Evolutionary conservation across 2,113 vertebrate species (phyloP), one percentile per base, ranked within the genome.

Genomic region (Tricholaema leucomelas): DNA sequence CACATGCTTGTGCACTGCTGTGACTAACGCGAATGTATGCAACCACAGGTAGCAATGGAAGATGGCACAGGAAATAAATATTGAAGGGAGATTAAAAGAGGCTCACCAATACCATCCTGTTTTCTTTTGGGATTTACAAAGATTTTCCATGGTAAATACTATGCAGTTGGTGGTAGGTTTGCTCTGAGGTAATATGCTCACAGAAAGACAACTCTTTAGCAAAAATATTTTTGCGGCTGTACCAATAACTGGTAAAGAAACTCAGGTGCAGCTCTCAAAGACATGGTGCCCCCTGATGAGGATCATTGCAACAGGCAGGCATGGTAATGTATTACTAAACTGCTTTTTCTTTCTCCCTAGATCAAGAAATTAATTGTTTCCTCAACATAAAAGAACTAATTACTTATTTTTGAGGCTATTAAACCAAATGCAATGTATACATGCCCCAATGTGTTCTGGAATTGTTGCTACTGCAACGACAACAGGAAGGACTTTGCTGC

Each of bases 331-430:
- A n/a, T 21, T 77, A n/a, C 65, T 90, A 31, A 77, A 72, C 27
- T n/a, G 30, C 30, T 42, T 81, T 71, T 11, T 76, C 55, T 69
- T 75, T 54, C 16, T 14, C 24, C 15, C 21, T 0, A 0, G 16
- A 54, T 15, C 35, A 58, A 69, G 50, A 84, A 91, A 87, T 76
- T 19, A 11, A 36, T 42, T 0, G 0, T 69, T 71, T 92, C 66
- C 70, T 65, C 81, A 46, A 30, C 46, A 36, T 63, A 88, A 83
- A 90, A 24, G 50, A 86, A 61, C 15, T 61, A 69, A 75, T 59
- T 61, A 44, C 46, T 80, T 80, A 17, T 81, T 90, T 95, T 95
- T 75, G 83, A 81, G 77, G 13, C 66, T 73, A 12, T 72, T 79
- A 76, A 87, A 44, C 36, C 31, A 54, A 86, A 54, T 66, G 50